Conservation (phyloP, 2,113 vertebrate genomes). For the Callocephalon fimbriatum region DNA sequence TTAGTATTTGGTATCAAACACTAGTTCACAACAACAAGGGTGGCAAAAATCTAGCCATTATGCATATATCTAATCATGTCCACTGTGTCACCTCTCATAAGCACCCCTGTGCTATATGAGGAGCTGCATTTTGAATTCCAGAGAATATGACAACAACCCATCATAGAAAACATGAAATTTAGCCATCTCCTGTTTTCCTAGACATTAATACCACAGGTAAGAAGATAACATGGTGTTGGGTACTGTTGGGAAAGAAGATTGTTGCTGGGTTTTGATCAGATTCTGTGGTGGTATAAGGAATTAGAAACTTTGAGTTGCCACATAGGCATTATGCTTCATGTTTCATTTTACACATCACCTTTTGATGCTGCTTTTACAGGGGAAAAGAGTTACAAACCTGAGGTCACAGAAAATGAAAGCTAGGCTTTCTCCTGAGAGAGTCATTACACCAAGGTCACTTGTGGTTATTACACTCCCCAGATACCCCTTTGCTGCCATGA, state of each 20-base stretch:
- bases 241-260: not conserved
- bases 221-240: not conserved
- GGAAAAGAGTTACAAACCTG: not conserved
- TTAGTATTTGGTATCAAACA: not conserved
- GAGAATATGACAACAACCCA: not conserved
- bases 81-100: not conserved
- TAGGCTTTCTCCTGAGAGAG: constrained; percentile 19
- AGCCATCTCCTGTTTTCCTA: not conserved
- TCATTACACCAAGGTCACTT: constrained; percentile 49
- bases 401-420: constrained; percentile 15
- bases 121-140: not conserved
- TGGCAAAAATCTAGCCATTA: not conserved
- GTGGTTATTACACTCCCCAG: constrained; percentile 41
- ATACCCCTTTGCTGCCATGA: constrained; percentile 36
- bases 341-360: not conserved
- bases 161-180: not conserved
- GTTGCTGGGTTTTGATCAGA: not conserved
- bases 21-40: not conserved
- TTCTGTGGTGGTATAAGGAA: not conserved
- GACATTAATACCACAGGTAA: not conserved
- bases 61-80: not conserved
- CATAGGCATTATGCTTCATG: not conserved
- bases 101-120: not conserved
- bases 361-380: not conserved
- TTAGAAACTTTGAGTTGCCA: not conserved